phyloP scores from a whole-genome alignment of 2,113 vertebrate genomes.

The Dasyornis broadbenti region DNA sequence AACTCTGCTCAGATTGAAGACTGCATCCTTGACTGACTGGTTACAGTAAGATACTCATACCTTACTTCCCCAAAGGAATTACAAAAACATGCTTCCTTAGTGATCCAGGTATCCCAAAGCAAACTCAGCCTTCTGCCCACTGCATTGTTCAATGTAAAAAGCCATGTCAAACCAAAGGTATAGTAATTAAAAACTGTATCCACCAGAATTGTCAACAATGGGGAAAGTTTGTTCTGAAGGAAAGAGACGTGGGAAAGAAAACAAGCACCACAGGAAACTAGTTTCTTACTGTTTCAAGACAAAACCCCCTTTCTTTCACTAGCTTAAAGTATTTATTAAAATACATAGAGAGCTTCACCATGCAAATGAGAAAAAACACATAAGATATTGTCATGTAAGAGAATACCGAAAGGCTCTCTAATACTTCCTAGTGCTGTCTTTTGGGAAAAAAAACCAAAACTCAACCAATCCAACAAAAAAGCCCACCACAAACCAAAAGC shows the following conservation, averaged over 20 bases:
- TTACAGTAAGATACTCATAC: neutral
- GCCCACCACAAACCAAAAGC: neutral
- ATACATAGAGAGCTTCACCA: neutral
- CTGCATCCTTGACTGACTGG: neutral
- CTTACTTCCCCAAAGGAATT: neutral
- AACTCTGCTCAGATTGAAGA: neutral
- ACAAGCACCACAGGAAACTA: neutral
- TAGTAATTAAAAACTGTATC: neutral
- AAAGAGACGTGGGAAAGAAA: neutral
- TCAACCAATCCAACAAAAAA: neutral
- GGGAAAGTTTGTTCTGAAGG: neutral
- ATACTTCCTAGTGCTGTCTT: neutral
- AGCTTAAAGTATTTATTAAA: neutral
- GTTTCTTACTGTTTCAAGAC: neutral
- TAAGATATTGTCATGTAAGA: neutral
- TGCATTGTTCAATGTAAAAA: neutral
- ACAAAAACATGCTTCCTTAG: accelerated
- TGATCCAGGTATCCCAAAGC: neutral
- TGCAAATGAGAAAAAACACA: neutral
- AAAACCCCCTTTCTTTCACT: neutral
- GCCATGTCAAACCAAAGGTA: neutral
- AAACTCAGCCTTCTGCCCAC: neutral
- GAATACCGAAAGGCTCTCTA: neutral
- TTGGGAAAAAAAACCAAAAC: neutral
- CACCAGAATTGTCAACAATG: neutral